Conservation (phyloP, 1,140 invertebrate species). For the Nomia melanderi region DNA sequence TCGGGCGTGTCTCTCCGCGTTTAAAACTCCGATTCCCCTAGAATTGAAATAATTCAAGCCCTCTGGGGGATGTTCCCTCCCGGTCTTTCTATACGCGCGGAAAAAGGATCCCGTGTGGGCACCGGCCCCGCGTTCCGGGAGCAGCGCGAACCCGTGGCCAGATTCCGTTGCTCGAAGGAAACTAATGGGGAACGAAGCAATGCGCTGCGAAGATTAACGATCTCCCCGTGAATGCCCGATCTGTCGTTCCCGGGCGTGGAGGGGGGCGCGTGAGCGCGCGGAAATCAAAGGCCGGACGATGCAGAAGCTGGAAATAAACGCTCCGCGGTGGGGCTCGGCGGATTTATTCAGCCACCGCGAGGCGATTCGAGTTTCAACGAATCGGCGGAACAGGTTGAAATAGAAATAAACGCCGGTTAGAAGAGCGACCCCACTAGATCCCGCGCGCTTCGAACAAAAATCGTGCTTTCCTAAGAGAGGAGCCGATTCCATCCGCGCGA, state of each 20-base stretch:
- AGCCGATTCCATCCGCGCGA: conserved; percentile 62
- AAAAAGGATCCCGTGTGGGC: conserved; percentile 19
- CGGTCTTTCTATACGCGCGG: not conserved
- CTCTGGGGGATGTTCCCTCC: not conserved
- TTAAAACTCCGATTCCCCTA: conserved; percentile 40
- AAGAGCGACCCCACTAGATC: too few species aligned
- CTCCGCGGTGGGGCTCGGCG: too few species aligned
- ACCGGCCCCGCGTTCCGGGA: conserved; percentile 9
- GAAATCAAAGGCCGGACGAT: conserved; percentile 5
- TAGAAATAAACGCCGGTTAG: not conserved
- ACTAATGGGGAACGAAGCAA: conserved; percentile 32
- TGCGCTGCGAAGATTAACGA: conserved; percentile 42
- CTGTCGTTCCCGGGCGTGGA: not conserved
- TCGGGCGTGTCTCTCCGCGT: not conserved
- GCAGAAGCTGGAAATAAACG: not conserved
- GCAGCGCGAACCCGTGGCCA: not conserved
- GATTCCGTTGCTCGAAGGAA: conserved; percentile 39
- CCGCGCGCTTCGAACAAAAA: conserved; percentile 17
- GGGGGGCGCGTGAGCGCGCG: not conserved
- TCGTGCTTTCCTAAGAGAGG: conserved; percentile 66
- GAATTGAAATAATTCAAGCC: conserved; percentile 51
- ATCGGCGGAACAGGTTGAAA: not conserved
- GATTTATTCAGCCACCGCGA: not conserved
- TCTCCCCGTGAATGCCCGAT: conserved; percentile 20
- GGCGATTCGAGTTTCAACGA: not conserved